These are phyloP conservation scores for Umimayanthus kanabou DNA, from an alignment of 92 coral and sea anemone genomes.

Conservation along the genomic window DNA sequence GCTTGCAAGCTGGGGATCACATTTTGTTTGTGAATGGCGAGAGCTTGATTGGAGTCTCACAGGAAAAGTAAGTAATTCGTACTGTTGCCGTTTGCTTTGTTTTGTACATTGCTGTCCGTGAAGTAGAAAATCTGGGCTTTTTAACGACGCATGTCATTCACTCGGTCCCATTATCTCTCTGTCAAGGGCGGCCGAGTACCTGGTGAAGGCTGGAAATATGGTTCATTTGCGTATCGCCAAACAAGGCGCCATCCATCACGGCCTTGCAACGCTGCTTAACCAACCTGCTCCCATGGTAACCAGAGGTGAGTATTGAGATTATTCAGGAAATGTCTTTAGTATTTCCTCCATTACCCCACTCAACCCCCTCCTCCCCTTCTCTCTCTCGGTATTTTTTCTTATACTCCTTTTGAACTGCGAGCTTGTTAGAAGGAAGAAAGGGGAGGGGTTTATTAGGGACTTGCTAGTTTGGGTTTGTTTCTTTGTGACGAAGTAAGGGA, in stretches of 20 bases:
- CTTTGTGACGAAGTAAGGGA: no score
- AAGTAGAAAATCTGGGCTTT: not conserved
- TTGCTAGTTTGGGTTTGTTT: no score
- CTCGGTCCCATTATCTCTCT: not conserved
- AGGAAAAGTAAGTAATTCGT: conserved; percentile 75
- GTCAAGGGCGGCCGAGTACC: conserved; percentile 86
- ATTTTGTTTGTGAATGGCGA: conserved; percentile 90
- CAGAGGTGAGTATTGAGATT: conserved; percentile 57
- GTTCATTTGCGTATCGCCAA: conserved; percentile 77
- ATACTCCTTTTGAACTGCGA: no score
- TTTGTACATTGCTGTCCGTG: not conserved
- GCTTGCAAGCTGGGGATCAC: conserved; percentile 95
- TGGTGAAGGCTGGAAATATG: conserved; percentile 81
- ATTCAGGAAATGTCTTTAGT: not conserved
- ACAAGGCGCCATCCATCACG: conserved; percentile 89
- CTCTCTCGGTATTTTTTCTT: no score
- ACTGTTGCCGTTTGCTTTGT: not conserved
- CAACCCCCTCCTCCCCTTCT: no score
- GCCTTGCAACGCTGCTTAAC: conserved; percentile 83
- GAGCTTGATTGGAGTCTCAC: conserved; percentile 88
- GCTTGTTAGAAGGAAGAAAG: no score
- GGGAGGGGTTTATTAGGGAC: no score
- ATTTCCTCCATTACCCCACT: not conserved
- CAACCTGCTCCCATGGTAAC: conserved; percentile 69
- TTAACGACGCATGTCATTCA: not conserved